Evolutionary conservation across 2,113 vertebrate species (phyloP).

Genomic region (Todiramphus chloris): DNA sequence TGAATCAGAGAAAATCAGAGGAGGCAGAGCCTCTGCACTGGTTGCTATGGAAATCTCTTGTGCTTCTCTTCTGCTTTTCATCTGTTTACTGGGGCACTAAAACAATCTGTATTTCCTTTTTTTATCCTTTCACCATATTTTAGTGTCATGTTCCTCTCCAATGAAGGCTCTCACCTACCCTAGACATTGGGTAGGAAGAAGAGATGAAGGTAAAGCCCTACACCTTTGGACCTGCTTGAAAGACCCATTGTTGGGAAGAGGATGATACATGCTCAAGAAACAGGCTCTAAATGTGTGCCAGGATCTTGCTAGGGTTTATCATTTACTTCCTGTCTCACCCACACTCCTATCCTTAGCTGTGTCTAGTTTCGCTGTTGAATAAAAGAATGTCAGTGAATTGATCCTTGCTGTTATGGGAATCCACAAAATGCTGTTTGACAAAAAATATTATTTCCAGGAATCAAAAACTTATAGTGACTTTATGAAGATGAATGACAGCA

Average conservation of each 20-base stretch:
- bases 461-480: not conserved
- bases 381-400: not conserved
- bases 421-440: not conserved
- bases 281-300: not conserved
- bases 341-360: not conserved
- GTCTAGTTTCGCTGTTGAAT: not conserved
- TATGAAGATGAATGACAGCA: not conserved
- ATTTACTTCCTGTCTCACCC: not conserved
- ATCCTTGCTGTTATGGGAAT: not conserved
- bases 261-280: not conserved
- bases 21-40: not conserved
- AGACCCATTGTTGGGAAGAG: accelerated
- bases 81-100: not conserved
- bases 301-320: not conserved
- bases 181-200: not conserved
- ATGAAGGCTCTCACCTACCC: not conserved
- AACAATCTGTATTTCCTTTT: not conserved
- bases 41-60: conserved; percentile 52
- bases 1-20: not conserved
- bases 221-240: not conserved
- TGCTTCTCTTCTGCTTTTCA: not conserved
- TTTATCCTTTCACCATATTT: not conserved
- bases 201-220: not conserved
- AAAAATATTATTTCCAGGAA: not conserved
- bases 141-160: not conserved